Evolutionary conservation across 1,140 invertebrate species (phyloP).

Genomic region (Drosophila santomea): DNA sequence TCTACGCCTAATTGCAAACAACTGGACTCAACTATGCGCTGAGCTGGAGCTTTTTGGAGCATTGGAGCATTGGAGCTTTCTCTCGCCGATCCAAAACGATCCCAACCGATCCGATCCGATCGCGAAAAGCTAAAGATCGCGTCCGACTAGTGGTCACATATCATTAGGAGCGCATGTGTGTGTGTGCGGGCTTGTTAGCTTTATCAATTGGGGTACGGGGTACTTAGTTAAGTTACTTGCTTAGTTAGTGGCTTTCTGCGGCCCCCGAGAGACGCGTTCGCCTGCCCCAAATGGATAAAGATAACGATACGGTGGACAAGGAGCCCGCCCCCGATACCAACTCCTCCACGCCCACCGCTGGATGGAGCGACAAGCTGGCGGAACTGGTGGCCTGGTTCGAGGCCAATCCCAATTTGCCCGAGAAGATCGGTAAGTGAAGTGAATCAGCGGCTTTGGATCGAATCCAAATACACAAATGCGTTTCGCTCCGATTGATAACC

Average conservation of each 20-base stretch:
- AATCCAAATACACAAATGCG: not conserved
- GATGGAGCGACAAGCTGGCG: constrained; percentile 43
- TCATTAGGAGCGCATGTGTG: not conserved
- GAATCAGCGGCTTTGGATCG: not conserved
- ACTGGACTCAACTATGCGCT: not conserved
- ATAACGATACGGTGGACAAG: not conserved
- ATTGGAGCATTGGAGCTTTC: not conserved
- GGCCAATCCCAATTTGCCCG: constrained; percentile 65
- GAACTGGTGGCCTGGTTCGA: constrained; percentile 70
- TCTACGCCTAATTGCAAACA: constrained; percentile 17
- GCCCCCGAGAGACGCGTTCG: constrained; percentile 9
- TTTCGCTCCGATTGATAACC: constrained; percentile 34
- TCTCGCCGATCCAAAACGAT: not conserved
- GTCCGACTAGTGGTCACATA: not conserved
- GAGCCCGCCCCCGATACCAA: not conserved
- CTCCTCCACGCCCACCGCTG: not conserved
- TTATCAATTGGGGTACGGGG: constrained; percentile 39
- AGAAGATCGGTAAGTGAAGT: constrained; percentile 73
- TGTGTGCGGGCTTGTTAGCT: constrained; percentile 26
- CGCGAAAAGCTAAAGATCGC: constrained; percentile 22
- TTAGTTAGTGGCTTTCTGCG: constrained; percentile 34
- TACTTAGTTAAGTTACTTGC: constrained; percentile 16
- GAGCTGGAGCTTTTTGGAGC: constrained; percentile 8
- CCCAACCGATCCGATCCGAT: constrained; percentile 1
- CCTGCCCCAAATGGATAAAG: constrained; percentile 21